phyloP scores from a whole-genome alignment of 2,113 vertebrate genomes.

The Rissa tridactyla region DNA sequence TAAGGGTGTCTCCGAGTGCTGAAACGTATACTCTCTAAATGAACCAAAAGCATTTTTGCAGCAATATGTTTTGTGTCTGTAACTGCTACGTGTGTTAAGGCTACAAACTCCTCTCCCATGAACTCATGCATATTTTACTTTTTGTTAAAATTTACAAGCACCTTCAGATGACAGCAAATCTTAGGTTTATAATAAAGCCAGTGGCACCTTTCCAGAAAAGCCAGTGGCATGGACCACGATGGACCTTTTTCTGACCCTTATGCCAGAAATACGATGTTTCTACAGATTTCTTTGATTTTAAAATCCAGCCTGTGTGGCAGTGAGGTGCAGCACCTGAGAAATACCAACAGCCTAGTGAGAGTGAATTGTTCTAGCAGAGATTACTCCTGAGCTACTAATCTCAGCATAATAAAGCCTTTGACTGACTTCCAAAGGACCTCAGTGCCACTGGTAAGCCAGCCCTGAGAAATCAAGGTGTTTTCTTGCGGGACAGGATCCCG shows the following conservation, averaged over 20 bases:
- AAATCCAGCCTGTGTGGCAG: not conserved
- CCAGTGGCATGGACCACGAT: fast-evolving
- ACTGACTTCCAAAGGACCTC: slow-evolving; percentile 13
- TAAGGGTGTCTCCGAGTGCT: not conserved
- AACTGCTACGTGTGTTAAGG: not conserved
- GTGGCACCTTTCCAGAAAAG: not conserved
- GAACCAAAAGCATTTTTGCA: not conserved
- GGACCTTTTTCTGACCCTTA: not conserved
- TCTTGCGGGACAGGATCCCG: not conserved
- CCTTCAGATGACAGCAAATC: not conserved
- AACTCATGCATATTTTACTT: not conserved
- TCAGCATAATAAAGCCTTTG: not conserved
- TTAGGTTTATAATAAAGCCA: not conserved
- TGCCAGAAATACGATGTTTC: not conserved
- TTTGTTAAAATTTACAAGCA: not conserved
- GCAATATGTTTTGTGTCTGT: not conserved
- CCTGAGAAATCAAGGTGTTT: not conserved
- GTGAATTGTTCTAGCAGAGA: not conserved
- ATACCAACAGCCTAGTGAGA: not conserved
- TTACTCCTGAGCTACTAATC: slow-evolving; percentile 7
- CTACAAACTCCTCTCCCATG: not conserved
- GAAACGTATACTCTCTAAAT: not conserved
- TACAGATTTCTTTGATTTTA: not conserved
- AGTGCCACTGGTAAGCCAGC: not conserved
- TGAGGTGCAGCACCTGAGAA: not conserved